Evolutionary conservation across 2,888 invertebrate genomes (phyloP), one percentile per base, ranked within the genome.

Genomic region (Acrobasis consociella): DNA sequence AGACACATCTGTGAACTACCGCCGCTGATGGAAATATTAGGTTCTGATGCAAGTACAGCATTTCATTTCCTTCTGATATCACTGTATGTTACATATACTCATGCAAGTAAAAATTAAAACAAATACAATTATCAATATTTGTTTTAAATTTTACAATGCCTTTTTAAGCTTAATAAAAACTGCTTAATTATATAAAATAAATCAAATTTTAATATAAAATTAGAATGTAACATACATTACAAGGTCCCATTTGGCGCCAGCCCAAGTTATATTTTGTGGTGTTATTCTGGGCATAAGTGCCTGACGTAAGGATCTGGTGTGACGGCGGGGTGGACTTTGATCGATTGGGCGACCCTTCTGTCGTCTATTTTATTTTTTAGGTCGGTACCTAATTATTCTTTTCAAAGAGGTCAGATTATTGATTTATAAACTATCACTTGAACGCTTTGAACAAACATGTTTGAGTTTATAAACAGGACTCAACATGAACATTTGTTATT

Each of bases 1-100:
- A 65, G 31, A 62, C 60, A 65, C 22, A 51, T 50, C 51, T 16
- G 15, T 49, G n/a, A 16, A 51, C 38, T 52, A 22, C 31, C 50
- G 62, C 39, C 3, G 42, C 39, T 42, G 42, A 22, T 56, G 42
- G 13, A 56, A 56, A 56, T 56, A 56, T 56, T 56, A 10, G 17
- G 38, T 39, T 7, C 15, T 9, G 9, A 2, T 9, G 31, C 10
- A 37, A 37, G 52, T 37, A 37, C 9, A 39, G 9, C 15, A 55
- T 16, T 39, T 16, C 55, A 39, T 55, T n/a, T 52, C 46, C 46
- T 46, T 46, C 31, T 31, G 31, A 5, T 31, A 8, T 31, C 31
- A 22, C 22, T 22, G 3, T 22, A 22, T 22, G 22, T 22, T 22
- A 22, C 22, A 3, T 22, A 22, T 22, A 22, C 22, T 22, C 22